phyloP scores from a whole-genome alignment of 2,888 invertebrate genomes.

The Lasioglossum villosulum region DNA sequence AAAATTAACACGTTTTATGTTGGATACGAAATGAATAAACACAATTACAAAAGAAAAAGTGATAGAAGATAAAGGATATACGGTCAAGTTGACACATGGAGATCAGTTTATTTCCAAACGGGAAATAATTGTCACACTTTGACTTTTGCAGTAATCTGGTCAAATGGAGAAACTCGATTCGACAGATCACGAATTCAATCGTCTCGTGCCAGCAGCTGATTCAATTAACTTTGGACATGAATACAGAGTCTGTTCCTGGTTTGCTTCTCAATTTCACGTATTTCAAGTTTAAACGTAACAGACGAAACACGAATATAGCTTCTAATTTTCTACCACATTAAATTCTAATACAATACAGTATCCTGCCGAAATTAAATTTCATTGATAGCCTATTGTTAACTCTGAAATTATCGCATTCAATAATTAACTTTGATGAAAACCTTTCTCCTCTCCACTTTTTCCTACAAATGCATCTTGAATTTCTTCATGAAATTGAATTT shows the following conservation, averaged over 20 bases:
- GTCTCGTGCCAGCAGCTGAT: slow-evolving; percentile 36
- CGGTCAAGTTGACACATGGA: background rate
- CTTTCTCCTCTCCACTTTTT: too few species aligned
- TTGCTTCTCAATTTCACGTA: slow-evolving; percentile 28
- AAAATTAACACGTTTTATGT: too few species aligned
- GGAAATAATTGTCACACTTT: slow-evolving; percentile 4
- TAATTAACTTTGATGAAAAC: background rate
- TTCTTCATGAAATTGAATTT: too few species aligned
- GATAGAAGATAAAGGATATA: background rate
- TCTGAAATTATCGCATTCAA: background rate
- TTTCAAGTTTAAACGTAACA: background rate
- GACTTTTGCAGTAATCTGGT: slow-evolving; percentile 22
- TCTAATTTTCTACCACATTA: background rate
- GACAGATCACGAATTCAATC: slow-evolving; percentile 53
- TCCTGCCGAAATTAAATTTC: background rate
- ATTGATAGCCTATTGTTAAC: too few species aligned
- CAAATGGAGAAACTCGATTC: slow-evolving; percentile 35
- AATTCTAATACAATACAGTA: background rate
- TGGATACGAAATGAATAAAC: background rate
- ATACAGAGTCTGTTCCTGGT: slow-evolving; percentile 19
- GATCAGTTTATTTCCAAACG: background rate
- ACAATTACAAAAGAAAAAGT: background rate
- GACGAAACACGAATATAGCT: background rate
- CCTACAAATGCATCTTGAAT: too few species aligned
- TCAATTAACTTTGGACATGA: slow-evolving; percentile 41